A percentile compares a stretch with the other conserved stretches of the same genome.
Conservation (phyloP, 2,797 vertebrate species). For the Pipistrellus nathusii region DNA sequence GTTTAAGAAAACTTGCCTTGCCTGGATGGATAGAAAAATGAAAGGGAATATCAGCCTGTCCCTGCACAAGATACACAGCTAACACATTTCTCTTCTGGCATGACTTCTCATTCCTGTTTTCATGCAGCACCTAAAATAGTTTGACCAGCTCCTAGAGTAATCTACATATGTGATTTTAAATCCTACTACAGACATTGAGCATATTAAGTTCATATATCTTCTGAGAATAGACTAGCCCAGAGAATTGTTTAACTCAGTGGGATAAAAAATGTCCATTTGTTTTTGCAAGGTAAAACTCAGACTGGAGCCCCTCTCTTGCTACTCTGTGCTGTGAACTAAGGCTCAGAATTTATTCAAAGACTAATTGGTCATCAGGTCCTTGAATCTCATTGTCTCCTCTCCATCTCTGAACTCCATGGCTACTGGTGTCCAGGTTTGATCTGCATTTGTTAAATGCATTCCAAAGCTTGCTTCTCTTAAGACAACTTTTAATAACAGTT, state of each 20-base stretch:
- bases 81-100: not conserved
- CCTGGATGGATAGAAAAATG: not conserved
- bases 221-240: conserved; percentile 28
- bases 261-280: conserved; percentile 44
- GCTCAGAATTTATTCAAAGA: conserved; percentile 17
- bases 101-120: conserved; percentile 11
- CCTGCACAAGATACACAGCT: not conserved
- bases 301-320: not conserved
- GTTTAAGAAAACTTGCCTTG: conserved; percentile 41
- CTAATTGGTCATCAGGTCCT: not conserved
- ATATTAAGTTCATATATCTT: conserved; percentile 42
- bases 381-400: conserved; percentile 42
- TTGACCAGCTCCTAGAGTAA: conserved; percentile 5
- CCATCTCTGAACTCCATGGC: not conserved
- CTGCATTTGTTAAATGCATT: conserved; percentile 77
- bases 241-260: conserved; percentile 52
- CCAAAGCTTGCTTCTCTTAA: conserved; percentile 76
- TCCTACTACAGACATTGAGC: not conserved
- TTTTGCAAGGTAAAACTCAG: not conserved
- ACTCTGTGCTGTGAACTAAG: not conserved
- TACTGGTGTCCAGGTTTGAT: conserved; percentile 65
- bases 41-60: not conserved
- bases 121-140: conserved; percentile 26
- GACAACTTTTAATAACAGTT: conserved; percentile 66
- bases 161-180: conserved; percentile 6